Percentiles rank a stretch among this genome's conserved stretches.
phyloP scores from a whole-genome alignment of 1,140 invertebrate genomes.

The Acromyrmex echinatior region DNA sequence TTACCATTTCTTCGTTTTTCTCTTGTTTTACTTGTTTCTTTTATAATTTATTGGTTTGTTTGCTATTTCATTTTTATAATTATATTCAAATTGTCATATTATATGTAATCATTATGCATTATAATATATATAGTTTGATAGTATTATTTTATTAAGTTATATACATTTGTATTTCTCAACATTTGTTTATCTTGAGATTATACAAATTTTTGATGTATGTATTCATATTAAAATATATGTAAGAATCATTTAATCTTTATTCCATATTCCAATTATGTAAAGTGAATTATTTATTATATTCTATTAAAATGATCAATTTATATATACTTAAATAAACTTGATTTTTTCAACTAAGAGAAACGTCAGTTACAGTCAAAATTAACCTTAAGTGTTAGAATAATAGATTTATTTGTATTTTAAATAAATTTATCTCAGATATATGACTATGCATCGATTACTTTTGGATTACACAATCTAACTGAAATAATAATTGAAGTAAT shows the following conservation, averaged over 20 bases:
- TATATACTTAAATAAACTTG: neutral
- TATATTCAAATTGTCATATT: neutral
- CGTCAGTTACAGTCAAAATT: too few species aligned
- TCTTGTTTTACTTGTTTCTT: slow-evolving; percentile 26
- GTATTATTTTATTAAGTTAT: neutral
- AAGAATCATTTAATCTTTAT: slow-evolving; percentile 3
- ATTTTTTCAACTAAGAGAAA: too few species aligned
- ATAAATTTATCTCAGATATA: too few species aligned
- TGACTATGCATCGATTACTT: too few species aligned
- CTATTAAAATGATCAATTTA: neutral
- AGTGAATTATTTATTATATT: neutral
- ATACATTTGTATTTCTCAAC: neutral
- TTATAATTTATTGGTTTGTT: neutral
- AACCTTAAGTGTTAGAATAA: too few species aligned
- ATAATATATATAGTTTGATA: neutral
- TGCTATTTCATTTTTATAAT: too few species aligned
- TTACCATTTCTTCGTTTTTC: neutral
- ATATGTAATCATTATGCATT: neutral
- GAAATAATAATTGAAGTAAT: too few species aligned
- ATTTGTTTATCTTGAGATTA: neutral
- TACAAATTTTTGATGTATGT: neutral
- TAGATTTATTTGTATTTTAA: too few species aligned
- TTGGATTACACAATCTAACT: too few species aligned
- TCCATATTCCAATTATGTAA: neutral
- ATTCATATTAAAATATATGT: neutral